Conservation (phyloP, 2,113 vertebrate genomes). For the Tretioscincus oriximinensis region DNA sequence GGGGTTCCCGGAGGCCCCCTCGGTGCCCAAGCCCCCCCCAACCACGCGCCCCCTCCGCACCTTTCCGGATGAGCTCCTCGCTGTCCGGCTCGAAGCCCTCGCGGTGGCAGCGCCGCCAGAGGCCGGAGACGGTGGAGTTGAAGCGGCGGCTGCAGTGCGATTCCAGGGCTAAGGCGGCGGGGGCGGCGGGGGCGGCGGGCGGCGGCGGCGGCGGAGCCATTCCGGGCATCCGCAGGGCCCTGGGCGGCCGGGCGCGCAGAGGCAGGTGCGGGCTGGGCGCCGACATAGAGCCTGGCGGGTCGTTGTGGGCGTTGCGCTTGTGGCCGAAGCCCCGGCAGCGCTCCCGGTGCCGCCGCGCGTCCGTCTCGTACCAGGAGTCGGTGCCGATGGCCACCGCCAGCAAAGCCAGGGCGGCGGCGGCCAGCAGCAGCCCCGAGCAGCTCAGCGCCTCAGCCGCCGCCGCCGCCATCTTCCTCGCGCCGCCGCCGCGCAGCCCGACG, state of each 20-base stretch:
- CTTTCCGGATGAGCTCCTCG: constrained; percentile 87
- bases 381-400: constrained; percentile 89
- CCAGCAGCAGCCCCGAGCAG: constrained; percentile 83
- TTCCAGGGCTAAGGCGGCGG: constrained; percentile 79
- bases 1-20: neutral
- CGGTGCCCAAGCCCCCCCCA: neutral
- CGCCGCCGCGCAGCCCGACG: constrained; percentile 37
- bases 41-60: constrained; percentile 51
- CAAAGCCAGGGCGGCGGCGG: constrained; percentile 81
- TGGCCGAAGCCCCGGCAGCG: constrained; percentile 87
- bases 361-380: constrained; percentile 91
- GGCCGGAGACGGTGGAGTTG: constrained; percentile 86
- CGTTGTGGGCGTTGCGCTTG: constrained; percentile 75
- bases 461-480: constrained; percentile 72
- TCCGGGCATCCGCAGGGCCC: constrained; percentile 53
- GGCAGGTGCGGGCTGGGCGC: constrained; percentile 87
- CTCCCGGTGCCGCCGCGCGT: constrained; percentile 85
- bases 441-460: constrained; percentile 89
- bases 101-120: constrained; percentile 88
- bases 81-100: constrained; percentile 87
- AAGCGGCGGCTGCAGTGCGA: constrained; percentile 86
- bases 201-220: constrained; percentile 21
- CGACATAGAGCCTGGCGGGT: constrained; percentile 86
- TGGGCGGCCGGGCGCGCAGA: constrained; percentile 80
- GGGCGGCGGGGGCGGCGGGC: constrained; percentile 47